Evolutionary conservation across 2,888 invertebrate genomes (phyloP).

Genomic region (Papilio gigon): DNA sequence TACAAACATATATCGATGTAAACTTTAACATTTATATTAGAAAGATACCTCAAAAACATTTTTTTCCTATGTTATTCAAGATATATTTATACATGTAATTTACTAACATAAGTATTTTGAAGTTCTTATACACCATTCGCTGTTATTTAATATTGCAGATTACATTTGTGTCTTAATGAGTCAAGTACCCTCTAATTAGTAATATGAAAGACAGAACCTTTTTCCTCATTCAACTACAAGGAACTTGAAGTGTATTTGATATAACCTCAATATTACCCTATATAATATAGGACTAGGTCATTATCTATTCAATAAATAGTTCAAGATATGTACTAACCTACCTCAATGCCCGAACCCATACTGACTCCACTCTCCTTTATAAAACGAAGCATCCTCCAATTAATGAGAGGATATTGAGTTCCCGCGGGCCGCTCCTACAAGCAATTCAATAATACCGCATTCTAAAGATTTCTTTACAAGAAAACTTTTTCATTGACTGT

Average conservation of each 20-base stretch:
- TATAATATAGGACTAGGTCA: neutral
- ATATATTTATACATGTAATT: too few relatives aligned
- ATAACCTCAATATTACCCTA: neutral
- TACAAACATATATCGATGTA: too few relatives aligned
- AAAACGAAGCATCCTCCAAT: conserved; percentile 14
- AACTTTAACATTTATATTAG: too few relatives aligned
- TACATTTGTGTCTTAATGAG: too few relatives aligned
- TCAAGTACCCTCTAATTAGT: too few relatives aligned
- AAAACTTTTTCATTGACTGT: neutral
- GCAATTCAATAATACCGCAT: conserved; percentile 4
- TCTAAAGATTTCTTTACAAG: neutral
- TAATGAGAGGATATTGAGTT: conserved; percentile 10
- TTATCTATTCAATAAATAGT: neutral
- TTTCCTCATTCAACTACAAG: neutral
- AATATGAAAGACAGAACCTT: neutral
- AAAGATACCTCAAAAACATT: too few relatives aligned
- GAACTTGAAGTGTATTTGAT: neutral
- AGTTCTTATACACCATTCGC: too few relatives aligned
- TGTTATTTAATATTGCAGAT: too few relatives aligned
- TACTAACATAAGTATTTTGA: too few relatives aligned
- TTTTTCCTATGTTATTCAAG: too few relatives aligned
- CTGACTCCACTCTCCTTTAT: neutral
- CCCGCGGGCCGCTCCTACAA: neutral
- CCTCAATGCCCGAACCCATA: neutral
- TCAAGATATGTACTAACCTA: conserved; percentile 10